These are phyloP conservation scores for Babyrousa celebensis DNA, from an alignment of 2,797 vertebrate genomes.

Conservation along the genomic window DNA sequence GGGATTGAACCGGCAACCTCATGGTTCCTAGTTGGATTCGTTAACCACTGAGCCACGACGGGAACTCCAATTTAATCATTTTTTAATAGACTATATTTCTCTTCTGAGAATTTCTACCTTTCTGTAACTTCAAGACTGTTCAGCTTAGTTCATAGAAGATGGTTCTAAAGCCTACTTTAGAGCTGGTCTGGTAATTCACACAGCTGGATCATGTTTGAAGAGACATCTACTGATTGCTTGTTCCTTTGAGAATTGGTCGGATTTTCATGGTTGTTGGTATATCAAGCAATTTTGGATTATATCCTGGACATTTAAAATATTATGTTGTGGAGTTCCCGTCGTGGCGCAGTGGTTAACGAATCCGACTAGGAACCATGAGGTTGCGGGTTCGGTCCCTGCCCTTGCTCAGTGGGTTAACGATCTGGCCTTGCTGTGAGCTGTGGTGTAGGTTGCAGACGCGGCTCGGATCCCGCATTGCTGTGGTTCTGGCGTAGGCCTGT, in stretches of 20 bases:
- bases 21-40: too few relatives aligned
- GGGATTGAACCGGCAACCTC: too few relatives aligned
- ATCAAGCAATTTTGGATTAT: neutral
- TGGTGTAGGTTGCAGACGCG: too few relatives aligned
- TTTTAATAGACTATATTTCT: neutral
- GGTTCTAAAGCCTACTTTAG: neutral
- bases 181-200: neutral
- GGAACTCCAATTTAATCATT: neutral
- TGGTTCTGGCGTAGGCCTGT: too few relatives aligned
- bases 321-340: neutral
- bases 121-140: slow-evolving; percentile 26
- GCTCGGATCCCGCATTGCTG: too few relatives aligned
- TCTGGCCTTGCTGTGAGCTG: too few relatives aligned
- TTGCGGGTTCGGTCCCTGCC: too few relatives aligned
- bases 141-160: neutral
- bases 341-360: too few relatives aligned
- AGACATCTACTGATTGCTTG: neutral
- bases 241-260: neutral
- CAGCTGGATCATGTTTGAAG: neutral
- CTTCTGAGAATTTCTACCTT: neutral
- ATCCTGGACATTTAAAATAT: slow-evolving; percentile 18
- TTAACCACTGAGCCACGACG: too few relatives aligned
- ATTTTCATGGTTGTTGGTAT: neutral
- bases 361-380: too few relatives aligned
- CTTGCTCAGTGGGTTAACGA: too few relatives aligned